Evolutionary conservation across 2,113 vertebrate species (phyloP).

Genomic region (Neoarius graeffei): DNA sequence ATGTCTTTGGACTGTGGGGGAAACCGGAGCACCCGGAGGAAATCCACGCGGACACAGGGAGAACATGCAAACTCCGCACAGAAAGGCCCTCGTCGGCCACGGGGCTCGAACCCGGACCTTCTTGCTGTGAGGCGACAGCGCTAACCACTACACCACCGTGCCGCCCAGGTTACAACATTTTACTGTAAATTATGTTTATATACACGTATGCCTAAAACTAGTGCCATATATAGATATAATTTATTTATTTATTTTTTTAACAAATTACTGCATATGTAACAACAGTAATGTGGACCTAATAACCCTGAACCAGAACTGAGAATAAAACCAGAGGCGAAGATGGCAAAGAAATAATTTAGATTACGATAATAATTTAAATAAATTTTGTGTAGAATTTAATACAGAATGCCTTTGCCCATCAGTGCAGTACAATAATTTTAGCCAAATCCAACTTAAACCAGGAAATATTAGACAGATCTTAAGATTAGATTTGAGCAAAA

Average conservation of each 20-base stretch:
- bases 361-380: background rate
- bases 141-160: too few relatives aligned
- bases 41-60: too few relatives aligned
- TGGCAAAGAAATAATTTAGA: slow-evolving; percentile 6
- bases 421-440: background rate
- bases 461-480: slow-evolving; percentile 1
- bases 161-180: too few relatives aligned
- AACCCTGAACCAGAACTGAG: background rate
- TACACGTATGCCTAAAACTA: background rate
- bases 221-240: too few relatives aligned
- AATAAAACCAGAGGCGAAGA: background rate
- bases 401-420: slow-evolving; percentile 5
- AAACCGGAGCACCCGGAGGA: too few relatives aligned
- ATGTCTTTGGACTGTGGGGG: too few relatives aligned
- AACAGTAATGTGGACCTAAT: background rate
- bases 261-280: too few relatives aligned
- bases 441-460: slow-evolving; percentile 9
- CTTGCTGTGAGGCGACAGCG: too few relatives aligned
- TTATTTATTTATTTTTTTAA: too few relatives aligned
- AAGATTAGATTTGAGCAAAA: background rate
- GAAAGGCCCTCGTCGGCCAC: too few relatives aligned
- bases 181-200: background rate
- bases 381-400: background rate
- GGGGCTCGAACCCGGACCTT: too few relatives aligned
- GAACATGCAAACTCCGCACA: too few relatives aligned